Evolutionary conservation across 2,888 invertebrate genomes (phyloP), one percentile per base, ranked within the genome.

Genomic region (Hydropsyche betteni): DNA sequence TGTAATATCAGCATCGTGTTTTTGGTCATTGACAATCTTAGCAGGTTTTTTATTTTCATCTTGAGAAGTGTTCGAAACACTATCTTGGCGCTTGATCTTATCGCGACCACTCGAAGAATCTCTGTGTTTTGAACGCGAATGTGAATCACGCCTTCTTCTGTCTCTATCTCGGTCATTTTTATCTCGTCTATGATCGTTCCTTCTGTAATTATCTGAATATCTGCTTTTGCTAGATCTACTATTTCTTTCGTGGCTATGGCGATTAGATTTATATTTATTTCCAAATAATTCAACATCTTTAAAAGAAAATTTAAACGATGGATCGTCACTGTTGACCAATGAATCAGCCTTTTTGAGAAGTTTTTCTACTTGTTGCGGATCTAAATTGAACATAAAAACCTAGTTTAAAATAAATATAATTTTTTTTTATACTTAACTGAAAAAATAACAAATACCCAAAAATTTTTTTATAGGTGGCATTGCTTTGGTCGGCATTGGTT

Each of bases 381-480:
- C 75, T 75, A 61, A 55, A 34, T 69, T 24, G 24, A 24, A 68
- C 5, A 34, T 33, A 7, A 55, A 14, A 55, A 6, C 10, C 12
- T 4, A 2, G 1, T 55, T 55, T 55, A 1, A 55, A 55, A 55
- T 16, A 16, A 16, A 6, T 12, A 55, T n/a, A 55, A 55, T 4
- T 1, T 2, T 2, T 44, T 6, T 44, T 44, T 10, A n/a, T 24
- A 73, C 24, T 61, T 50, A 44, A 74, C 33, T 58, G 1, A 8
- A 14, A 5, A 68, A 34, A 44, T 36, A 34, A 68, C 0, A 69
- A 61, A 81, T 82, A 87, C 87, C 85, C 70, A 87, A 81, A 76
- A 87, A 85, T 0, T 86, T 83, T 77, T 87, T 87, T 68, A 87
- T 87, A 0, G 87, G 87, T 0, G 87, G 87, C 87, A 87, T 87